These are phyloP conservation scores for Clarias magur DNA, from an alignment of 2,113 vertebrate genomes.

Conservation along the genomic window DNA sequence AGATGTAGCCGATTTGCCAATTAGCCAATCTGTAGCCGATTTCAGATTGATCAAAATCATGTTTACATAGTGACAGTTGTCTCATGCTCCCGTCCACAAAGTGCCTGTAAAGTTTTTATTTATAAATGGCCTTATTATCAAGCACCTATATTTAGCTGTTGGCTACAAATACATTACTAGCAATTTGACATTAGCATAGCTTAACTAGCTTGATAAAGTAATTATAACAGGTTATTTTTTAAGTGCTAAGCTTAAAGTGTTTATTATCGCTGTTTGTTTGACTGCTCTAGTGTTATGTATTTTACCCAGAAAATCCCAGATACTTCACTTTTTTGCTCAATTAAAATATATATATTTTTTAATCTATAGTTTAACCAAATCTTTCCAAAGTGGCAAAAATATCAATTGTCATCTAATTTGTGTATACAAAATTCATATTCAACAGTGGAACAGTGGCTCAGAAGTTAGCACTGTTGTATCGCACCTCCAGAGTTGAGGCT, in stretches of 20 bases:
- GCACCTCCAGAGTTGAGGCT: no score
- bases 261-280: background rate
- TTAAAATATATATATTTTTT: no score
- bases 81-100: background rate
- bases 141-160: background rate
- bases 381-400: background rate
- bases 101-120: background rate
- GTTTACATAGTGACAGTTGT: background rate
- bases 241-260: background rate
- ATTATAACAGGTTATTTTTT: background rate
- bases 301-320: no score
- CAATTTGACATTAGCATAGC: background rate
- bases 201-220: background rate
- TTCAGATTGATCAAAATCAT: background rate
- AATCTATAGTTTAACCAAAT: background rate
- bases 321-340: no score
- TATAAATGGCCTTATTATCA: background rate
- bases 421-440: background rate
- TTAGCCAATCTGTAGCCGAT: no score
- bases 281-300: no score
- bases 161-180: background rate
- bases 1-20: no score
- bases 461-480: no score
- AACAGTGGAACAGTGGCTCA: no score
- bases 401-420: background rate